Conservation (phyloP, 2,888 invertebrate genomes). For the Rhodophaea formosa region DNA sequence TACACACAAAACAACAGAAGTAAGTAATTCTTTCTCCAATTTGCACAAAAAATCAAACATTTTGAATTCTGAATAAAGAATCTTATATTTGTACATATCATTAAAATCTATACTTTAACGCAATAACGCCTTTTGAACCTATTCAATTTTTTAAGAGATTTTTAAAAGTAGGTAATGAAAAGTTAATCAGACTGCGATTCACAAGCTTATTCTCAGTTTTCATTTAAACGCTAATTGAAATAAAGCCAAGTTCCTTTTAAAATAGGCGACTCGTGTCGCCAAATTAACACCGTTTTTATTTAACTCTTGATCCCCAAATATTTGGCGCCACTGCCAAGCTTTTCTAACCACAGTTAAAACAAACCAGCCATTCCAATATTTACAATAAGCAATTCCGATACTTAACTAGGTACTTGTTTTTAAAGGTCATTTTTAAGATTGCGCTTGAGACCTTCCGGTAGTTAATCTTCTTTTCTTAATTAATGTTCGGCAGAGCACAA, state of each 20-base stretch:
- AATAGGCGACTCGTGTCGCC: conserved; percentile 10
- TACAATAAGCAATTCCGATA: conserved; percentile 31
- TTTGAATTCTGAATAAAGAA: too few species aligned
- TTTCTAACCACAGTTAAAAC: conserved; percentile 52
- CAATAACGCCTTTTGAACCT: too few species aligned
- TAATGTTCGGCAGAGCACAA: conserved; percentile 72
- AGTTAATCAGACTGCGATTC: not conserved
- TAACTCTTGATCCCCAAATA: conserved; percentile 30
- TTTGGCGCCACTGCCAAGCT: conserved; percentile 46
- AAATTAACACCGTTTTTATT: conserved; percentile 21
- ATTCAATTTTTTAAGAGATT: too few species aligned
- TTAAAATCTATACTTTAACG: too few species aligned
- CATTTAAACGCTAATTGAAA: not conserved
- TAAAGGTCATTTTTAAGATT: conserved; percentile 39
- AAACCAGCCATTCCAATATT: conserved; percentile 44
- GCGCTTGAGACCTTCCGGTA: conserved; percentile 44
- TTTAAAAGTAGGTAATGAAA: not conserved
- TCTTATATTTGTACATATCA: too few species aligned
- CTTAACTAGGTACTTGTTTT: conserved; percentile 26
- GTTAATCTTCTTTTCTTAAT: conserved; percentile 64
- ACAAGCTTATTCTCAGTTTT: not conserved
- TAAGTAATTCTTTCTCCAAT: too few species aligned
- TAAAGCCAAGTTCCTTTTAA: conserved; percentile 6
- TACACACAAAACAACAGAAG: too few species aligned
- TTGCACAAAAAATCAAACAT: too few species aligned